Evolutionary conservation across 2,888 invertebrate genomes (phyloP), one percentile per base, ranked within the genome.

Genomic region (Scrobipalpa atriplicella): DNA sequence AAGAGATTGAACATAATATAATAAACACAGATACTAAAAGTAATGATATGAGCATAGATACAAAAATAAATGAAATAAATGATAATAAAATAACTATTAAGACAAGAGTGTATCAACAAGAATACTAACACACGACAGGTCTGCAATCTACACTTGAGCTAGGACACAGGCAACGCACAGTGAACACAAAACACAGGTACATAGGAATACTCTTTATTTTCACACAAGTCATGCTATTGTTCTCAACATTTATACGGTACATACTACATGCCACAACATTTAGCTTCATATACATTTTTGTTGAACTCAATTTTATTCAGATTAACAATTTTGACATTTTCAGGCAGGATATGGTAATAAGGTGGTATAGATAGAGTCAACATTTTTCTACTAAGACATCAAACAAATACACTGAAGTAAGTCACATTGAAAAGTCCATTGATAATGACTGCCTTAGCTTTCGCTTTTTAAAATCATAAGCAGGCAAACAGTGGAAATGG

Each of bases 101-200:
- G 70, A 71, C 56, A 71, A 70, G 70, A 71, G 73, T 75, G 75
- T 75, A 72, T 75, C 66, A 69, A 73, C 70, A 72, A 71, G 69
- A 72, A 9, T 72, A 75, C 71, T 73, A 79, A 73, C 73, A 79
- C 77, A 79, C 77, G 77, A 81, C 72, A 80, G 79, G 79, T 80
- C 81, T 80, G 80, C 73, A 80, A 74, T 91, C 91, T 91, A 92
- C 87, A 87, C 90, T 90, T 89, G 89, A 89, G 76, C 85, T 84
- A 87, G 82, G 83, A 80, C 81, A 77, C 87, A 89, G 86, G 89
- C 90, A 87, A 88, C 89, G 87, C 85, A 86, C 86, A 84, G 80
- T 86, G 83, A 77, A 71, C 79, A 85, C 84, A 83, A 76, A 77
- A 73, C 73, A 78, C 64, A 76, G 76, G 73, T 71, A 72, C 72